A percentile compares a stretch with the other conserved stretches of the same genome.
These are phyloP conservation scores for Heterodera schachtii DNA, from an alignment of 1,140 invertebrate genomes.

Conservation along the genomic window DNA sequence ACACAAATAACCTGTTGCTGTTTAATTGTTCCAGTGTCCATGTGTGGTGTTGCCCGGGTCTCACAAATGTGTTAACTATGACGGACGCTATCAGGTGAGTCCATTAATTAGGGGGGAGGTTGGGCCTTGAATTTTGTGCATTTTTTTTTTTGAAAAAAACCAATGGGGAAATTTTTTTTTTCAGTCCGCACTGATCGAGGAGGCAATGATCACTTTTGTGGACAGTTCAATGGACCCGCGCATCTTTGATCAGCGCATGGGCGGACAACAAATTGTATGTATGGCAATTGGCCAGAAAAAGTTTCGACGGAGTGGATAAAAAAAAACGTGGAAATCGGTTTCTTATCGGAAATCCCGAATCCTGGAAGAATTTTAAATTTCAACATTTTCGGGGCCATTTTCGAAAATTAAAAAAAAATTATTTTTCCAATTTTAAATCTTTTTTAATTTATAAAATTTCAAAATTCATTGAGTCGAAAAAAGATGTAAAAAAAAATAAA, in stretches of 20 bases:
- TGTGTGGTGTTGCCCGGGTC: slow-evolving; percentile 47
- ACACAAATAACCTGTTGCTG: too few relatives aligned
- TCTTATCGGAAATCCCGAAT: too few relatives aligned
- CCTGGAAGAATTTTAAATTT: too few relatives aligned
- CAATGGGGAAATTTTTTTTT: neutral
- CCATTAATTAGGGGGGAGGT: neutral
- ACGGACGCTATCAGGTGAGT: slow-evolving; percentile 27
- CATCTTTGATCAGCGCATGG: slow-evolving; percentile 44
- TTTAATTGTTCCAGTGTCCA: slow-evolving; percentile 37
- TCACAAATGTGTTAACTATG: slow-evolving; percentile 40
- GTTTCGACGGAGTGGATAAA: too few relatives aligned
- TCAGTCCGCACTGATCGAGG: slow-evolving; percentile 43
- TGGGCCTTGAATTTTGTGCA: neutral
- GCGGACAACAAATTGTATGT: slow-evolving; percentile 43
- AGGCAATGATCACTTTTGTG: slow-evolving; percentile 54
- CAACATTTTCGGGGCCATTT: too few relatives aligned
- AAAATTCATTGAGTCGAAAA: too few relatives aligned
- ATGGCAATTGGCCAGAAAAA: slow-evolving; percentile 2
- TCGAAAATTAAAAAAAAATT: too few relatives aligned
- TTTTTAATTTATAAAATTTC: too few relatives aligned
- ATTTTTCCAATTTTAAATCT: too few relatives aligned
- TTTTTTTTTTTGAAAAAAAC: neutral
- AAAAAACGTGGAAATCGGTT: too few relatives aligned
- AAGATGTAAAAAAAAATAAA: too few relatives aligned
- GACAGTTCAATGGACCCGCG: slow-evolving; percentile 47